Conservation (phyloP, 2,113 vertebrate genomes). For the Centropristis striata region DNA sequence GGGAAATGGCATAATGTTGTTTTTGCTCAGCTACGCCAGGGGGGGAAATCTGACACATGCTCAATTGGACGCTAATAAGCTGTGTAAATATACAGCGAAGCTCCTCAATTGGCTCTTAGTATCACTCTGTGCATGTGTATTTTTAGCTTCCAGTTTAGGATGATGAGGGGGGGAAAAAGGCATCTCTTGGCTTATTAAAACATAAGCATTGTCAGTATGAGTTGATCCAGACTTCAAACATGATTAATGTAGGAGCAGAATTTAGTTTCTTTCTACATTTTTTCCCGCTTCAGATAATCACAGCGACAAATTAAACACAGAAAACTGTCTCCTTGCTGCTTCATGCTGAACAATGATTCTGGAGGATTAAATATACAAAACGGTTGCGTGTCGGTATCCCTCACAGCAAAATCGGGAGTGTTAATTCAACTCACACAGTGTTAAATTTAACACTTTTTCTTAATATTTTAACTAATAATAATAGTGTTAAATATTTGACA, state of each 20-base stretch:
- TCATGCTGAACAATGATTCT: background rate
- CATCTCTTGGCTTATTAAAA: slow-evolving; percentile 41
- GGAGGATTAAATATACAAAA: slow-evolving; percentile 29
- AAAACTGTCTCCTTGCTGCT: background rate
- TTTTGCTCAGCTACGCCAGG: slow-evolving; percentile 68
- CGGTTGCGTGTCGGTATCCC: slow-evolving; percentile 12
- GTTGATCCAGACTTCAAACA: slow-evolving; percentile 40
- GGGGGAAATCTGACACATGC: slow-evolving; percentile 76
- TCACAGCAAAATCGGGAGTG: too few relatives aligned
- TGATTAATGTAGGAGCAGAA: slow-evolving; percentile 33
- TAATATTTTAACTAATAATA: too few relatives aligned
- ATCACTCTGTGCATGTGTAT: slow-evolving; percentile 60
- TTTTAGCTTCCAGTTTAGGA: slow-evolving; percentile 64
- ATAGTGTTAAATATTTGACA: too few relatives aligned
- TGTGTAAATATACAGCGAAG: slow-evolving; percentile 74
- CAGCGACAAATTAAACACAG: background rate
- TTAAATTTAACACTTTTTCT: too few relatives aligned
- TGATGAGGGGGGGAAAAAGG: slow-evolving; percentile 38
- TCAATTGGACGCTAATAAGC: slow-evolving; percentile 84
- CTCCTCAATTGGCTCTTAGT: slow-evolving; percentile 68
- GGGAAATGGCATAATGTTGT: slow-evolving; percentile 77
- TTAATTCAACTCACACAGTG: too few relatives aligned
- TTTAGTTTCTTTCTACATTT: slow-evolving; percentile 6
- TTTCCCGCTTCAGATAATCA: slow-evolving; percentile 10
- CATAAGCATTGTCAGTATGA: slow-evolving; percentile 35